phyloP scores from a whole-genome alignment of 2,113 vertebrate genomes.

The Lasiurus cinereus region DNA sequence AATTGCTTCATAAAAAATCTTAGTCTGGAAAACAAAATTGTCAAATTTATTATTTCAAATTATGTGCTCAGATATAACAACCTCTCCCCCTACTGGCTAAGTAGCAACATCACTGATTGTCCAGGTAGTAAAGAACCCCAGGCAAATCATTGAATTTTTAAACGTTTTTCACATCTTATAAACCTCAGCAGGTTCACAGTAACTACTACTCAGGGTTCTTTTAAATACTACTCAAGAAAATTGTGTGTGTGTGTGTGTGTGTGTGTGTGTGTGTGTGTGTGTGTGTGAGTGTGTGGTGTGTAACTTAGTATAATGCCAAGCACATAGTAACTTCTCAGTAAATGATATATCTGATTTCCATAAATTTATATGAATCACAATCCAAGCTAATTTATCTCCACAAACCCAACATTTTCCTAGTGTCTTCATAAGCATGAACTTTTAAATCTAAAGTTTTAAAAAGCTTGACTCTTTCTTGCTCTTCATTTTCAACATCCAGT shows the following conservation, averaged over 20 bases:
- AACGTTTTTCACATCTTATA: neutral
- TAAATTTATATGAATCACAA: conserved; percentile 7
- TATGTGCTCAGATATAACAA: neutral
- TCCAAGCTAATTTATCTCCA: neutral
- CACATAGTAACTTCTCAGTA: neutral
- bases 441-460: conserved; percentile 47
- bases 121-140: neutral
- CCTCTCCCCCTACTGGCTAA: neutral
- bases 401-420: neutral
- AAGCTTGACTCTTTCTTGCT: neutral
- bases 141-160: neutral
- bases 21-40: neutral
- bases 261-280: neutral
- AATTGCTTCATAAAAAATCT: neutral
- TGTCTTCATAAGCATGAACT: neutral
- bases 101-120: neutral
- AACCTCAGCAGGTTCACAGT: neutral
- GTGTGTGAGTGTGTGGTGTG: neutral
- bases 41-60: neutral
- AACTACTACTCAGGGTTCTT: neutral
- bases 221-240: neutral
- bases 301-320: neutral
- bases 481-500: neutral
- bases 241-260: neutral
- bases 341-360: neutral